A percentile compares a stretch with the other conserved stretches of the same genome.
Evolutionary conservation across 2,113 vertebrate genomes (phyloP).

Genomic region (Pterophyllum scalare): DNA sequence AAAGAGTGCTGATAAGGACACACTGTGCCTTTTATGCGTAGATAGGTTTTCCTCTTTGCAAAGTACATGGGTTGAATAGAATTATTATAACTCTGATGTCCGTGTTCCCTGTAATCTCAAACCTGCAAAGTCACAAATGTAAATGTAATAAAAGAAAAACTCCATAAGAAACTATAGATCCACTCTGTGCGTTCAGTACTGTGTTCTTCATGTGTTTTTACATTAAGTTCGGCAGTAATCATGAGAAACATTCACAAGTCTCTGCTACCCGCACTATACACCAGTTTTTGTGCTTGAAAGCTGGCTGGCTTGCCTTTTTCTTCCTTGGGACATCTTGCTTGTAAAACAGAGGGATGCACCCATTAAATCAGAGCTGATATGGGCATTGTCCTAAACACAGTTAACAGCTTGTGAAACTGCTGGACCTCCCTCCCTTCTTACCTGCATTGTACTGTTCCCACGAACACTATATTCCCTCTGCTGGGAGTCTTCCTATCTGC

Average conservation of each 20-base stretch:
- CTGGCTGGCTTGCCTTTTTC: conserved; percentile 22
- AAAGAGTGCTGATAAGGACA: not conserved
- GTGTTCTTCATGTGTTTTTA: not conserved
- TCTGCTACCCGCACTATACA: conserved; percentile 46
- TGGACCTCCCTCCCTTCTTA: not conserved
- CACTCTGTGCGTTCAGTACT: not conserved
- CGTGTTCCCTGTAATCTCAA: not conserved
- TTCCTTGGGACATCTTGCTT: conserved; percentile 4
- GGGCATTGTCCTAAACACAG: conserved; percentile 36
- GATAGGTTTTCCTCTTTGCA: not conserved
- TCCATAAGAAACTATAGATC: not conserved
- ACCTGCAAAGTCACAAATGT: not conserved
- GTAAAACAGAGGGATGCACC: conserved; percentile 20
- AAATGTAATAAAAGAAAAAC: not conserved
- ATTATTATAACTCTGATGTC: not conserved
- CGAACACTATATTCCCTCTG: conserved; percentile 5
- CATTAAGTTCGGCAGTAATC: conserved; percentile 17
- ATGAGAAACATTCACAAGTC: conserved; percentile 32
- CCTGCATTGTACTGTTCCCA: conserved; percentile 30
- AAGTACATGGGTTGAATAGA: not conserved
- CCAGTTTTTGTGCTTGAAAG: not conserved
- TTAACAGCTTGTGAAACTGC: conserved; percentile 54
- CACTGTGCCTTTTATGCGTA: not conserved
- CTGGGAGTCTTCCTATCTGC: conserved; percentile 38
- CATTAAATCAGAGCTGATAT: conserved; percentile 51